Evolutionary conservation across 2,888 invertebrate species (phyloP), one percentile per base, ranked within the genome.

Genomic region (Acleris cristana): DNA sequence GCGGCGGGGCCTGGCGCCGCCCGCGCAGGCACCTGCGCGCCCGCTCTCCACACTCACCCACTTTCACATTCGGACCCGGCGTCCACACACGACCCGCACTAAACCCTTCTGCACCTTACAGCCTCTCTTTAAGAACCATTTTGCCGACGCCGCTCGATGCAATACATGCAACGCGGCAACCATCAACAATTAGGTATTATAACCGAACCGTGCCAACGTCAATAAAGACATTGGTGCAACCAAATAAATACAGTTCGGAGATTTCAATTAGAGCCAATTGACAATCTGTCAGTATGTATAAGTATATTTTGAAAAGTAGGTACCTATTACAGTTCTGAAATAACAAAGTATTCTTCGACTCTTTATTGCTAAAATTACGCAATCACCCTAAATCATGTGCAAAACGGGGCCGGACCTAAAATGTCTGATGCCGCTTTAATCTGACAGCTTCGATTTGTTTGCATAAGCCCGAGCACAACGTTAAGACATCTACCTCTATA

Each of bases 1-100:
- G 83, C 86, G 88, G 90, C 89, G 88, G 89, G 88, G 89, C 88
- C 85, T 80, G 82, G 73, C 76, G 76, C 79, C 86, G 84, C 85
- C 84, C 83, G 85, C 84, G 80, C 76, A 67, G 64, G 71, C 60
- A 61, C 64, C 64, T 57, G 64, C 58, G 57, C 53, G 49, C 67
- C 66, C 61, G 62, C 63, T 55, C 68, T 72, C 74, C 71, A 78
- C 82, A 81, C 80, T 80, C 80, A 83, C 85, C 84, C 82, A 84
- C 85, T 86, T 86, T 86, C 86, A 86, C 85, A 83, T 80, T 74
- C 72, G 71, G 76, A 79, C 72, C 71, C 71, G 71, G 63, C 74
- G 71, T 73, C 69, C 72, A 73, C 72, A 64, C 19, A 67, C 62
- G 62, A 58, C 63, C 63, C 53, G 58, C 56, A 63, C 58, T 54